Percentiles rank a stretch among this genome's conserved stretches.
These are phyloP conservation scores for Pantherophis alleghaniensis DNA, from an alignment of 2,797 vertebrate genomes.

Conservation along the genomic window DNA sequence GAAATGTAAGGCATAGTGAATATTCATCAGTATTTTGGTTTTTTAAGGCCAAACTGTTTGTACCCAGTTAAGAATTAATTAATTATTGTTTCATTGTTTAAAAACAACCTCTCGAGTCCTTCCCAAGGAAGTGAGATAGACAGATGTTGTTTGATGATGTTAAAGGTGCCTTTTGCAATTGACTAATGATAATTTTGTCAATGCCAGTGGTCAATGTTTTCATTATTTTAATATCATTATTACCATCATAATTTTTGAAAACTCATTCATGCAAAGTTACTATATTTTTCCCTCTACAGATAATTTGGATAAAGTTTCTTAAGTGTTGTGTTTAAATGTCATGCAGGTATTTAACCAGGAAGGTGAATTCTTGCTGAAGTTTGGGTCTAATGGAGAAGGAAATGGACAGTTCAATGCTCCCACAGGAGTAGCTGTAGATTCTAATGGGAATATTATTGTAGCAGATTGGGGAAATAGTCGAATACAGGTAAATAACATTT, in stretches of 20 bases:
- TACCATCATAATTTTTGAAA: background rate
- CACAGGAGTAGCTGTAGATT: slow-evolving; percentile 96
- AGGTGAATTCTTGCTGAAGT: slow-evolving; percentile 95
- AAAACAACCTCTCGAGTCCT: background rate
- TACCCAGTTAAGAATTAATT: background rate
- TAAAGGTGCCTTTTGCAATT: background rate
- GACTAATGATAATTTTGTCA: background rate
- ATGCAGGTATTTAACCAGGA: slow-evolving; percentile 95
- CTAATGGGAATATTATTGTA: slow-evolving; percentile 96
- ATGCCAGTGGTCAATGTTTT: background rate
- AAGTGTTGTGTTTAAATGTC: slow-evolving; percentile 30
- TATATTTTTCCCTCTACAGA: background rate
- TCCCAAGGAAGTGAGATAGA: background rate
- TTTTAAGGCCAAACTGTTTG: background rate
- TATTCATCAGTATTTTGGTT: background rate
- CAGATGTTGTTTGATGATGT: background rate
- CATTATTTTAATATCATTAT: background rate
- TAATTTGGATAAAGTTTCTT: background rate
- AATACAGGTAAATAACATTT: slow-evolving; percentile 84
- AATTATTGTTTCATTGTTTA: background rate
- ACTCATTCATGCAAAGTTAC: background rate
- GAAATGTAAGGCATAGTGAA: background rate
- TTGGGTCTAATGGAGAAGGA: slow-evolving; percentile 96
- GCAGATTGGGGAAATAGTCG: slow-evolving; percentile 99
- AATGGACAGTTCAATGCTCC: slow-evolving; percentile 98